phyloP scores from a whole-genome alignment of 2,113 vertebrate species.

The Arenaria interpres region DNA sequence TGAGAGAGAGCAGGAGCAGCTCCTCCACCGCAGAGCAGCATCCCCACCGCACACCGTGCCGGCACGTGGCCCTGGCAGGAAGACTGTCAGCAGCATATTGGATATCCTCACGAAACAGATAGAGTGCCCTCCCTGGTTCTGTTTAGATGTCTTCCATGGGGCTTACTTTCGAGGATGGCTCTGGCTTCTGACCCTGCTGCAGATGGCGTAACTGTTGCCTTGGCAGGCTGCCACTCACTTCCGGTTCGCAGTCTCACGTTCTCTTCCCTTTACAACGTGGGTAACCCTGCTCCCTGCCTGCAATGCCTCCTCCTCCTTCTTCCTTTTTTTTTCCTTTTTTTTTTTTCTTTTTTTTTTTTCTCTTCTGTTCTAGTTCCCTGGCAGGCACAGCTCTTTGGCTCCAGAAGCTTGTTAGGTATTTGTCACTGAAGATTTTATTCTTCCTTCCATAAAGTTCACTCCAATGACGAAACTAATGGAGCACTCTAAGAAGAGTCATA shows the following conservation, averaged over 20 bases:
- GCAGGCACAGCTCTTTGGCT: constrained; percentile 10
- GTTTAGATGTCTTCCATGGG: constrained; percentile 36
- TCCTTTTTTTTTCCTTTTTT: no score
- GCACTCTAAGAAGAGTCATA: background rate
- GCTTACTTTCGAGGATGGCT: constrained; percentile 40
- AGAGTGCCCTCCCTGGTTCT: constrained; percentile 24
- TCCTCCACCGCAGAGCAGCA: rapidly evolving
- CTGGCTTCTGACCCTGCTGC: constrained; percentile 31
- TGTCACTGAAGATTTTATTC: constrained; percentile 23
- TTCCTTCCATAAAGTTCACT: constrained; percentile 34
- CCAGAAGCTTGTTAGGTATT: constrained; percentile 46
- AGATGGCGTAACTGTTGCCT: constrained; percentile 39
- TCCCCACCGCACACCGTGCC: rapidly evolving
- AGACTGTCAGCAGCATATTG: constrained; percentile 17
- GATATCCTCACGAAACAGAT: background rate
- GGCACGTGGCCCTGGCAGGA: background rate
- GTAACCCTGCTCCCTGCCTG: background rate
- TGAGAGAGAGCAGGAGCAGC: background rate
- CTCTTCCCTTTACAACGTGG: background rate
- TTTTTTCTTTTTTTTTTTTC: no score
- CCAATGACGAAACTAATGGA: background rate
- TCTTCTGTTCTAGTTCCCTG: background rate
- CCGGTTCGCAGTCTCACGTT: background rate
- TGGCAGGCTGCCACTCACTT: constrained; percentile 54
- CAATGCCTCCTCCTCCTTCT: background rate